Conservation (phyloP, 2,888 invertebrate species). For the Allophyes oxyacanthae region DNA sequence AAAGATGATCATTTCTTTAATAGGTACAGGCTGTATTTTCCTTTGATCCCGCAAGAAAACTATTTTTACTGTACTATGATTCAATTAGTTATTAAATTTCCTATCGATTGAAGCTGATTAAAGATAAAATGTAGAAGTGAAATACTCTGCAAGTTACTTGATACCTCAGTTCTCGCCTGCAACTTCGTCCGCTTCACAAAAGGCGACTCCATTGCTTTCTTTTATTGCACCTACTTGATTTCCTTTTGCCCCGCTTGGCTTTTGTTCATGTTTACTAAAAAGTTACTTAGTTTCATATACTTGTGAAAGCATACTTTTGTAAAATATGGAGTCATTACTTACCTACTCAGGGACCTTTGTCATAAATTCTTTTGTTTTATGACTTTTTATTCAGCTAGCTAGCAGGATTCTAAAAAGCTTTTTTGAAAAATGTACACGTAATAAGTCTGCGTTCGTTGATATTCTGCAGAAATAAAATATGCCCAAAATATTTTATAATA, state of each 20-base stretch:
- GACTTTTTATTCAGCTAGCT: no score
- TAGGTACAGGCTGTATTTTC: no score
- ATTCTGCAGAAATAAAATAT: no score
- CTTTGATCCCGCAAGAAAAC: no score
- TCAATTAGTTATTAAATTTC: slow-evolving; percentile 38
- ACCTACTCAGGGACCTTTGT: not conserved
- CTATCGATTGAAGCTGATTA: slow-evolving; percentile 41
- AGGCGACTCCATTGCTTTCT: slow-evolving; percentile 38
- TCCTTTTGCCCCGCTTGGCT: slow-evolving; percentile 36
- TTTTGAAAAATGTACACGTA: no score
- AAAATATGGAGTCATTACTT: not conserved
- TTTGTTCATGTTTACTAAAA: slow-evolving; percentile 35
- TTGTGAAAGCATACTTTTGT: not conserved
- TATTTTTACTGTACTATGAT: slow-evolving; percentile 1
- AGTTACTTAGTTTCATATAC: slow-evolving; percentile 11
- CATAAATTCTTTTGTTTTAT: no score
- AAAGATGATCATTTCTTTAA: no score
- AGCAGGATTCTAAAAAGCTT: no score
- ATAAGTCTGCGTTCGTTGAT: no score
- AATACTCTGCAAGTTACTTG: slow-evolving; percentile 46
- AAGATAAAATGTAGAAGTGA: slow-evolving; percentile 44
- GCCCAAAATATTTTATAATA: no score
- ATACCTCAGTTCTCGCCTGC: slow-evolving; percentile 39
- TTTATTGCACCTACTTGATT: slow-evolving; percentile 56
- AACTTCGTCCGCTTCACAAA: slow-evolving; percentile 49